A percentile compares a stretch with the other conserved stretches of the same genome.
Evolutionary conservation across 1,140 invertebrate genomes (phyloP).

Genomic region (Cydia pomonella): DNA sequence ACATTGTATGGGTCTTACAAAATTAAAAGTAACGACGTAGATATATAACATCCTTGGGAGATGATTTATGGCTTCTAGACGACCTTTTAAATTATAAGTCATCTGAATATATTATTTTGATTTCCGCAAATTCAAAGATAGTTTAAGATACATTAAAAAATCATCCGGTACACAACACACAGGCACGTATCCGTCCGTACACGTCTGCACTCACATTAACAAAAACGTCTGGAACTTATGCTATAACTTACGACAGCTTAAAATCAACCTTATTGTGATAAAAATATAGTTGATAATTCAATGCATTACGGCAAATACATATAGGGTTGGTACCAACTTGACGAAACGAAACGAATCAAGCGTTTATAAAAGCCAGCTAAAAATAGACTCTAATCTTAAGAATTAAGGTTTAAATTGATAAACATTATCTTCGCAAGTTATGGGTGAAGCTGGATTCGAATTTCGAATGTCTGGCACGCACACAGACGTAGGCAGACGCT

Average conservation of each 20-base stretch:
- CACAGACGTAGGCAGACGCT: neutral
- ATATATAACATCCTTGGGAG: no score
- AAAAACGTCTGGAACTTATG: neutral
- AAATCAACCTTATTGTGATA: neutral
- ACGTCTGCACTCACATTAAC: neutral
- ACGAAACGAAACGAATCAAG: neutral
- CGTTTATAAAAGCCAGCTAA: neutral
- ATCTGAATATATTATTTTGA: no score
- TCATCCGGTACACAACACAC: neutral
- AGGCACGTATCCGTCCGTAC: neutral
- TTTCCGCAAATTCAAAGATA: neutral
- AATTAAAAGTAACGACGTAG: no score
- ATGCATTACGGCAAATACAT: neutral
- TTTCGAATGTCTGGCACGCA: conserved; percentile 6
- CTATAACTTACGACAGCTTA: neutral
- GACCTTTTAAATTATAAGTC: no score
- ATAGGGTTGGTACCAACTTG: neutral
- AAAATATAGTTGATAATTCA: neutral
- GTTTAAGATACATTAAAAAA: neutral
- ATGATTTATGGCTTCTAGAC: no score
- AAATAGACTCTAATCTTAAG: neutral
- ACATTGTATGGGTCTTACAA: no score
- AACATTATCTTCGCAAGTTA: neutral
- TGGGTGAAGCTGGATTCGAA: neutral
- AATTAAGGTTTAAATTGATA: neutral